Evolutionary conservation across 35 echinoderm and acorn worm genomes (phyloP), one percentile per base, ranked within the genome.

Genomic region (Apostichopus parvimensis): DNA sequence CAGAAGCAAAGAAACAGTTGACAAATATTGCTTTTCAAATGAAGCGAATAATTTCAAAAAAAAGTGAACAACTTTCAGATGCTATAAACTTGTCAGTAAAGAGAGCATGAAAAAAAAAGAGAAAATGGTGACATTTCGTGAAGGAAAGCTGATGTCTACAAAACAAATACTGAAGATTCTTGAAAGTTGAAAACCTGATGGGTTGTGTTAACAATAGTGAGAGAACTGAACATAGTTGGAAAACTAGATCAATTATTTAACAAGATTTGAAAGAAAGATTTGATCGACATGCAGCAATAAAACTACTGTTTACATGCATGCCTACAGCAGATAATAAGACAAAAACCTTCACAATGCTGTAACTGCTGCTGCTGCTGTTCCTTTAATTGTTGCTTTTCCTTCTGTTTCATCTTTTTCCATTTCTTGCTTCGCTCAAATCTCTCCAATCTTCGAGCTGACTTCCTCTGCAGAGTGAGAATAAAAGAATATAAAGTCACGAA

Each of bases 381-480:
- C 34, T 45, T 45, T 45, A 45, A 3, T 45, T 34, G 78, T 9
- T 34, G n/a, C 25, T 53, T 80, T 26, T 80, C 78, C 53, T 80
- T 80, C 6, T 53, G 13, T 26, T 53, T 80, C 53, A 45, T 53
- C 26, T 80, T 80, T 26, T 80, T 80, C 78, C 78, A 34, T 12
- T 7, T 80, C 78, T 80, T 80, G 13, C 13, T 80, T 34, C 15
- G 24, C 34, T 80, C 78, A 45, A 80, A 80, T 34, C 78, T 80
- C 6, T 80, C 78, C 6, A 80, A 25, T 9, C 78, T 80, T 26
- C 34, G 22, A n/a, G 53, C 6, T 6, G 78, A 12, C 53, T 80
- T 80, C 14, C 13, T 53, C 78, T 80, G 21, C 53, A 34, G 12
- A 45, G 64, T 68, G 11, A 68, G 9, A 68, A 14, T 68, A 0